These are phyloP conservation scores for Pseudomugil gertrudae DNA, from an alignment of 2,797 vertebrate species.

Conservation along the genomic window DNA sequence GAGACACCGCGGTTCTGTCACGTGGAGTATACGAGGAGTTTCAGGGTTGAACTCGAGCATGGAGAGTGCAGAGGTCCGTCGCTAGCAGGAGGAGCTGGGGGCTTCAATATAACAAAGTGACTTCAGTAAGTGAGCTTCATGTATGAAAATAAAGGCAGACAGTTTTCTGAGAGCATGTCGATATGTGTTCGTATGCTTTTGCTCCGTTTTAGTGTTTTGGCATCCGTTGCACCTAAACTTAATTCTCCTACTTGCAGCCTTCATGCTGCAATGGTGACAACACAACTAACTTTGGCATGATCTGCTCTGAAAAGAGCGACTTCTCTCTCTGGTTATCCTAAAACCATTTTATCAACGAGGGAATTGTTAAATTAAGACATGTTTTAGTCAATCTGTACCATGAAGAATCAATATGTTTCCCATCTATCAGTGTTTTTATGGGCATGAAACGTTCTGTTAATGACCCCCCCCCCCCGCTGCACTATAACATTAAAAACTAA, in stretches of 20 bases:
- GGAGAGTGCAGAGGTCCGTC: constrained; percentile 29
- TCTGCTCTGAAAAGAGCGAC: constrained; percentile 13
- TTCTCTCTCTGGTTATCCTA: neutral
- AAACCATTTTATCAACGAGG: constrained; percentile 15
- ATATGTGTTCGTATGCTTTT: constrained; percentile 6
- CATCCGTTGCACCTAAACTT: constrained; percentile 39
- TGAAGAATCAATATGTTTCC: constrained; percentile 12
- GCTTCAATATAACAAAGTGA: constrained; percentile 11
- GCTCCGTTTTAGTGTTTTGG: constrained; percentile 67
- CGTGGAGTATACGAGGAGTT: constrained; percentile 8
- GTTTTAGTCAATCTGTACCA: constrained; percentile 14
- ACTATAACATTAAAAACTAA: constrained; percentile 56
- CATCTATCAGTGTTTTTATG: neutral
- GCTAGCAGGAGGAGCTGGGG: constrained; percentile 30
- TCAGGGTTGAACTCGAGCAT: neutral
- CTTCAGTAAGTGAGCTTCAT: constrained; percentile 18
- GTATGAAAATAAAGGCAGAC: constrained; percentile 51
- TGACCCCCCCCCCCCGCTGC: constrained; percentile 56
- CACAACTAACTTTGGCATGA: constrained; percentile 53
- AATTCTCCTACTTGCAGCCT: constrained; percentile 24
- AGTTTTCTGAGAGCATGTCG: constrained; percentile 24
- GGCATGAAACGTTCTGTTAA: constrained; percentile 39
- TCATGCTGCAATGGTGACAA: constrained; percentile 36
- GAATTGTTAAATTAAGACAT: neutral
- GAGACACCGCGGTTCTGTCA: neutral